Conservation (phyloP, 2,797 vertebrate genomes). For the Streptopelia turtur region DNA sequence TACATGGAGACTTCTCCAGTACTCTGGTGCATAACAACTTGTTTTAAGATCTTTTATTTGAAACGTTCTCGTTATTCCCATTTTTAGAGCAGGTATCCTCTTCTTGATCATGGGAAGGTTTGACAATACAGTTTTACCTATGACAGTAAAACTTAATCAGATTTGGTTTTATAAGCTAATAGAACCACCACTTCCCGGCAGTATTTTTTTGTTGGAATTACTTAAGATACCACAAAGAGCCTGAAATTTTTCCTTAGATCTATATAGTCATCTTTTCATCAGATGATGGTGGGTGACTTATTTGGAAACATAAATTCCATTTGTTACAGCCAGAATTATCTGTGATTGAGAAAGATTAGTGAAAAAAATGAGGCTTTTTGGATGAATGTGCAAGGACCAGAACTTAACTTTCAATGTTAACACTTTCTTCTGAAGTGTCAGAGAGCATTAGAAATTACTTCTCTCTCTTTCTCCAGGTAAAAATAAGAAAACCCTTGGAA, state of each 20-base stretch:
- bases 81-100: background rate
- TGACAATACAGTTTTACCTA: background rate
- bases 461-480: background rate
- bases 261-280: background rate
- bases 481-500: background rate
- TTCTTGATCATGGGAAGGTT: background rate
- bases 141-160: background rate
- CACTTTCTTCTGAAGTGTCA: background rate
- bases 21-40: background rate
- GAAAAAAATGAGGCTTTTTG: background rate
- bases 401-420: background rate
- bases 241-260: background rate
- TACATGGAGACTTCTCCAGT: background rate
- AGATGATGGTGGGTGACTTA: background rate
- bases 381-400: background rate
- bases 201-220: background rate
- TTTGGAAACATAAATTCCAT: background rate
- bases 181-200: background rate
- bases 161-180: background rate
- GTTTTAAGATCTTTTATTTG: background rate
- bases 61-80: background rate
- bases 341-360: background rate
- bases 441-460: background rate
- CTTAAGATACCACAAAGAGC: background rate
- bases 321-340: background rate